These are phyloP conservation scores for Bettongia penicillata DNA, from an alignment of 2,113 vertebrate genomes.

Conservation along the genomic window DNA sequence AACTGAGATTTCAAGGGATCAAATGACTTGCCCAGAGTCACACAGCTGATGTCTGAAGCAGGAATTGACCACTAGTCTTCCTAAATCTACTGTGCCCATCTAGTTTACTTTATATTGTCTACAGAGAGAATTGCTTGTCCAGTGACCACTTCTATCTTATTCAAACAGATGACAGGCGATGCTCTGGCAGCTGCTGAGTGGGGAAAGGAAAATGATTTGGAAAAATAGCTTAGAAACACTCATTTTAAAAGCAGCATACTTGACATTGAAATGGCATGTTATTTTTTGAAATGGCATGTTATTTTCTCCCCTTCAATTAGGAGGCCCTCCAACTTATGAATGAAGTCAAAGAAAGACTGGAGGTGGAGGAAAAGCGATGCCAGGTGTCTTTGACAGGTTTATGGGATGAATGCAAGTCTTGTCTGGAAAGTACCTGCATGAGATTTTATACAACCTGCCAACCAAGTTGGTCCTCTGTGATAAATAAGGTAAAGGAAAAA, in stretches of 20 bases:
- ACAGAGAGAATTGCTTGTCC: neutral
- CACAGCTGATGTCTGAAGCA: neutral
- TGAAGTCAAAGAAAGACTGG: slow-evolving; percentile 90
- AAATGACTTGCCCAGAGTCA: neutral
- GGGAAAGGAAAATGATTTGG: neutral
- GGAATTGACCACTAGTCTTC: neutral
- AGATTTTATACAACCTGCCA: slow-evolving; percentile 89
- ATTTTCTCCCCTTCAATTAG: slow-evolving; percentile 80
- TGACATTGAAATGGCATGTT: slow-evolving; percentile 24
- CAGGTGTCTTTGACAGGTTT: slow-evolving; percentile 84
- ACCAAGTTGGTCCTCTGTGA: slow-evolving; percentile 83
- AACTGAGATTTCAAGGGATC: neutral
- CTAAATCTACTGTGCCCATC: neutral
- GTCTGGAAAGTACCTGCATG: slow-evolving; percentile 90
- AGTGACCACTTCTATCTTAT: neutral
- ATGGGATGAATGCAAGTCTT: slow-evolving; percentile 91
- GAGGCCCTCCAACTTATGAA: slow-evolving; percentile 88
- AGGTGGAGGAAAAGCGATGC: slow-evolving; percentile 90
- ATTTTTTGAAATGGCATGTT: slow-evolving; percentile 39
- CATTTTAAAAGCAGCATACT: slow-evolving; percentile 28
- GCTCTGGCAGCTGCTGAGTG: neutral
- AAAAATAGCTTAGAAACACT: neutral
- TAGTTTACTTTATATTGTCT: neutral
- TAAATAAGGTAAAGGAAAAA: slow-evolving; percentile 85
- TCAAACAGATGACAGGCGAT: neutral